A percentile compares a stretch with the other conserved stretches of the same genome.
phyloP scores from a whole-genome alignment of 2,113 vertebrate genomes.

The Lepus europaeus region DNA sequence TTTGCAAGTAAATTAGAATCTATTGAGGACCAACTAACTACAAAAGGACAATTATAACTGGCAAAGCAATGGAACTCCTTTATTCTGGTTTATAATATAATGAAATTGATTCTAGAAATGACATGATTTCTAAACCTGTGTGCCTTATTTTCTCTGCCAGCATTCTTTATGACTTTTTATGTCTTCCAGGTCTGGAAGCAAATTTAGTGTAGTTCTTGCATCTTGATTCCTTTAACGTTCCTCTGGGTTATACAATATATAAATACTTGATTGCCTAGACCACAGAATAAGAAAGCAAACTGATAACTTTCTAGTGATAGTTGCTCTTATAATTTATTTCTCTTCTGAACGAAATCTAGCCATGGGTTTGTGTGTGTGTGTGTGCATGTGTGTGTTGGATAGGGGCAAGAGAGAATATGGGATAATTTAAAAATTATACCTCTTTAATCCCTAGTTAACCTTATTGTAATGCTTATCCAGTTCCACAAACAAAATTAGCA shows the following conservation, averaged over 20 bases:
- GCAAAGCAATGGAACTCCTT: slow-evolving; percentile 20
- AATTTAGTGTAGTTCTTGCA: background rate
- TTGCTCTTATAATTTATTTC: background rate
- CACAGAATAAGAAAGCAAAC: background rate
- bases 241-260: background rate
- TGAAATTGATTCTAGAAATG: slow-evolving; percentile 63
- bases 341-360: background rate
- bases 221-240: background rate
- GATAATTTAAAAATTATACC: background rate
- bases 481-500: background rate
- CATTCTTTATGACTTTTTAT: background rate
- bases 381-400: background rate
- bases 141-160: background rate
- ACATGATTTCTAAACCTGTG: slow-evolving; percentile 33
- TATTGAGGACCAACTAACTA: background rate
- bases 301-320: background rate
- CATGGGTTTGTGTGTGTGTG: background rate
- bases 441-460: background rate
- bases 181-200: slow-evolving; percentile 46
- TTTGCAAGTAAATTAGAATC: slow-evolving; percentile 71
- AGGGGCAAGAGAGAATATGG: background rate
- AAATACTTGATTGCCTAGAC: background rate
- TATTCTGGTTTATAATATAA: slow-evolving; percentile 20
- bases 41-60: slow-evolving; percentile 52
- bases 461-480: background rate